Base-by-base conservation (phyloP, 1,140 invertebrate species). In the Hyles euphorbiae region DNA sequence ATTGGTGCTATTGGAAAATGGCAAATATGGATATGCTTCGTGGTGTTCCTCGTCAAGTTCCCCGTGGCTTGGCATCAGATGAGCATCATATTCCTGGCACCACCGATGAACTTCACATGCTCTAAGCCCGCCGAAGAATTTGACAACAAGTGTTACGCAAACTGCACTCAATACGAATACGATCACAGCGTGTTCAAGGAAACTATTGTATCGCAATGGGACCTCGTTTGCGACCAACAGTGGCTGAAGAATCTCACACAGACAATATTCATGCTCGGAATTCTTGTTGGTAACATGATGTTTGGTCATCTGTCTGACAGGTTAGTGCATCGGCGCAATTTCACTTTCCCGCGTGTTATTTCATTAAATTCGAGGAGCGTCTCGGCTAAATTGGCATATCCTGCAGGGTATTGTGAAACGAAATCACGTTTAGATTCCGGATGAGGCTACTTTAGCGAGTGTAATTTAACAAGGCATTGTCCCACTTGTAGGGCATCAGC, bases 221-320 rank as follows among this genome's bases (percentile, higher is more conserved):
- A 95, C 77, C 89, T 96, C 5, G 91, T 94, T 0, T 96, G 95
- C 56, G 88, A 91, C 3, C 88, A 82, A 58, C 76, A 83, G 12
- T 92, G 92, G 77, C 77, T 95, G 51, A 91, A 92, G 9, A 94
- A 94, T 79, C 70, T 95, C 3, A 93, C 92, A 1, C 94, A 96
- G 72, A 93, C 93, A 2, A 90, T 93, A 22, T 94, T 94, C 51
- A 95, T 96, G 94, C 79, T 93, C 5, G 95, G 94, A 3, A 92
- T 96, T 49, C 90, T 95, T 34, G 80, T 94, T 33, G 89, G 89
- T 8, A 94, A 93, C 68, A 92, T 95, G 85, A 55, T 93, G 3
- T 96, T 95, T 70, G 94, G 95, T 51, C 90, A 92, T 60, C 84
- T 94, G 47, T 92, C 94, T 7, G 95, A 96, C 87, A 93, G 91